Evolutionary conservation across 1,140 invertebrate genomes (phyloP).

Genomic region (Forficula auricularia): DNA sequence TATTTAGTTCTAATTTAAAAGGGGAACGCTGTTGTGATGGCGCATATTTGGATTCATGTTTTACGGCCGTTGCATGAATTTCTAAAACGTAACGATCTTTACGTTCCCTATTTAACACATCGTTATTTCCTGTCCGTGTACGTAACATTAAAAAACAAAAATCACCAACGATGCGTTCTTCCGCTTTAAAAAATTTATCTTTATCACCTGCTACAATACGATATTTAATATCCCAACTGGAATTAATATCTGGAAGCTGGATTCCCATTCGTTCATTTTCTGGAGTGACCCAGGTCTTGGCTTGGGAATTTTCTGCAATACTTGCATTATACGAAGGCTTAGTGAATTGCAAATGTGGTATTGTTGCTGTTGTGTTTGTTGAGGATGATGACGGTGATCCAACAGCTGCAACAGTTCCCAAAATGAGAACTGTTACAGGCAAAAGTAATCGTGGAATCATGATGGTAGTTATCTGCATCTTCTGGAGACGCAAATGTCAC

Average conservation of each 20-base stretch:
- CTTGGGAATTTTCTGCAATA: constrained; percentile 78
- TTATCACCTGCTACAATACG: constrained; percentile 69
- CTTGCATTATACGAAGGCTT: constrained; percentile 67
- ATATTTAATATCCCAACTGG: constrained; percentile 42
- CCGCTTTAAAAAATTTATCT: constrained; percentile 82
- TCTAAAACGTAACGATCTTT: constrained; percentile 65
- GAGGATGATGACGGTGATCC: background rate
- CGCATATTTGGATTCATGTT: constrained; percentile 36
- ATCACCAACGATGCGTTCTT: constrained; percentile 70
- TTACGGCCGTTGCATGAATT: constrained; percentile 52
- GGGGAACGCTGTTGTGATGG: constrained; percentile 10
- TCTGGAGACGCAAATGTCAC: constrained; percentile 25
- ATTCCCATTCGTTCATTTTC: constrained; percentile 48
- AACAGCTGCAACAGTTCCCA: constrained; percentile 14
- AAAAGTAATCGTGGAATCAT: constrained; percentile 25
- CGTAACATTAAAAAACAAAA: constrained; percentile 76
- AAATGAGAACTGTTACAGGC: background rate
- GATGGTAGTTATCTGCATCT: constrained; percentile 26
- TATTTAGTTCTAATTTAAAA: constrained; percentile 42
- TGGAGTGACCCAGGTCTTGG: constrained; percentile 57
- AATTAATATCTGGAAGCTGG: constrained; percentile 27
- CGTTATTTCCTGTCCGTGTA: constrained; percentile 64
- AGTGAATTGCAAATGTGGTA: constrained; percentile 43
- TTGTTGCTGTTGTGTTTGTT: background rate
- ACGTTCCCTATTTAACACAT: constrained; percentile 78